phyloP scores from a whole-genome alignment of 2,113 vertebrate species.

The Xiphophorus couchianus region DNA sequence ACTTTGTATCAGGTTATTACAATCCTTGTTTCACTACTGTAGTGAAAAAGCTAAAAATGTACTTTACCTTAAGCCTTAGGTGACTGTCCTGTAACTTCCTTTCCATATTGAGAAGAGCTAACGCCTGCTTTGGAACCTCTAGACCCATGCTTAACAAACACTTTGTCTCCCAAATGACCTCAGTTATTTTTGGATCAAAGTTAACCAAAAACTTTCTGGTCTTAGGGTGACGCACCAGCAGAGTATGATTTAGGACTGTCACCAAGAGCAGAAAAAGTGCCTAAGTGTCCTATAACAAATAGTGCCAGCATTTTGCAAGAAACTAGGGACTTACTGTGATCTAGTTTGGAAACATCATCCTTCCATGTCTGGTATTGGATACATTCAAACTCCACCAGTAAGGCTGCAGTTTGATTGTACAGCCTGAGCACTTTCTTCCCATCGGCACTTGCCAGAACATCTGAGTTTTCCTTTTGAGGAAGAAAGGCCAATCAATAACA shows the following conservation, averaged over 20 bases:
- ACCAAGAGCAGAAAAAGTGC: constrained; percentile 2
- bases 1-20: no score
- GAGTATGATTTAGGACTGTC: constrained; percentile 81
- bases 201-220: constrained; percentile 83
- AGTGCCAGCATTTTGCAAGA: background rate
- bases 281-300: background rate
- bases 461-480: constrained; percentile 80
- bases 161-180: constrained; percentile 83
- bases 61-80: constrained; percentile 79
- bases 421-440: constrained; percentile 81
- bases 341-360: constrained; percentile 78
- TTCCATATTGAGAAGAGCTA: constrained; percentile 79
- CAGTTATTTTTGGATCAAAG: constrained; percentile 84
- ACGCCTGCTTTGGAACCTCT: constrained; percentile 82
- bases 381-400: constrained; percentile 82
- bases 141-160: constrained; percentile 85
- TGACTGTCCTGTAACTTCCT: constrained; percentile 73
- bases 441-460: constrained; percentile 79
- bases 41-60: no score
- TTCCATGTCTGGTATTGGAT: constrained; percentile 82
- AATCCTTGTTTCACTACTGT: no score
- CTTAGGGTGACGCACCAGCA: constrained; percentile 81
- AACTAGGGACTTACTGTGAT: constrained; percentile 66
- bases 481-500: background rate
- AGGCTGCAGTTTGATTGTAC: constrained; percentile 83